Base-by-base conservation (phyloP, 2,113 vertebrate genomes). In the Tragelaphus buxtoni region DNA sequence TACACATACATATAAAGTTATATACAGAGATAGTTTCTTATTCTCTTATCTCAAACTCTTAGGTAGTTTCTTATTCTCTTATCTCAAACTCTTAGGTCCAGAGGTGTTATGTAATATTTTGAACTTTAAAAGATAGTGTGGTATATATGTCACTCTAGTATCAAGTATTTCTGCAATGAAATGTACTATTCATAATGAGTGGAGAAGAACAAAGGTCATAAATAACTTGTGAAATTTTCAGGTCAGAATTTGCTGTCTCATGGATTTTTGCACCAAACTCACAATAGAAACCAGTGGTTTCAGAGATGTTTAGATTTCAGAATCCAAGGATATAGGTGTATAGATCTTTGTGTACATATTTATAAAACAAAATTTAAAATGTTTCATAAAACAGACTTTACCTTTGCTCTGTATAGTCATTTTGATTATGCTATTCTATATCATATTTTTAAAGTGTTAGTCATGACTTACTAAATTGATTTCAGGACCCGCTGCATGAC, bases 191-290 rank as follows among this genome's bases (percentile, higher is more conserved):
- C 39, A 32, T 95, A 90, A 74, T 72, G 45, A 74, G 13, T 92
- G 6, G 35, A 60, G n/a, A 83, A 69, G 2, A 86, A 28, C 84
- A 80, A 94, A 91, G 65, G 6, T 35, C 69, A 9, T 55, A 74
- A 94, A n/a, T 55, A 81, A 82, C 30, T 24, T 56, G 3, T 81
- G 63, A 35, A 22, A n/a, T 90, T 97, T 97, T 97, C 56, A 82
- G 81, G 47, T 82, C 58, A 91, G 47, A 82, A 82, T 91, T 86
- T 91, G 56, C 28, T 91, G 76, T n/a, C 35, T 9, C 22, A 2
- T 87, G 39, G 86, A 56, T 95, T 58, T 83, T 81, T 81, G n/a
- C 16, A 65, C 35, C 11, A 87, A 14, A 82, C 39, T 90, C 65
- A 69, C 0, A 56, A 35, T 77, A 82, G 55, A 95, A 86, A 55